phyloP scores from a whole-genome alignment of 2,113 vertebrate species.

The Phalacrocorax pelagicus region DNA sequence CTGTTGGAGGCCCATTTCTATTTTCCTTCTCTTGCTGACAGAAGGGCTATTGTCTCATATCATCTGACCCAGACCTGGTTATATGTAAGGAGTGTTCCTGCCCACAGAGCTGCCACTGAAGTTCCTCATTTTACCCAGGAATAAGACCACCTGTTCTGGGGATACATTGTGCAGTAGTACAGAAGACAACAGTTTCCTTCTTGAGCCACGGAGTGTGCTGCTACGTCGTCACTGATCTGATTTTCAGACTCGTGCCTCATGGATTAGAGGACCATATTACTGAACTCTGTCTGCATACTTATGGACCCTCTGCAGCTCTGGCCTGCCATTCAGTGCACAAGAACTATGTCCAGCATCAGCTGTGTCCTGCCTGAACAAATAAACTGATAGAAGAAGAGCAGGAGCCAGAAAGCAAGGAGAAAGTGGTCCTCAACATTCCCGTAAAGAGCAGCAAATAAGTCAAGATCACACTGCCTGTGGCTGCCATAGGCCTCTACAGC shows the following conservation, averaged over 20 bases:
- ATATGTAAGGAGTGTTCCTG: accelerated
- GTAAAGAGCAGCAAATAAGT: not conserved
- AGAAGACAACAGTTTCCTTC: not conserved
- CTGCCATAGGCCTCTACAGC: not conserved
- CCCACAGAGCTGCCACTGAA: not conserved
- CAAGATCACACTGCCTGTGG: not conserved
- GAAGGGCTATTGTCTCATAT: not conserved
- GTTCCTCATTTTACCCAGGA: not conserved
- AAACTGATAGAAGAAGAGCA: not conserved
- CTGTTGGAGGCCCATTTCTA: not conserved
- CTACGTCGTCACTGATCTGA: not conserved
- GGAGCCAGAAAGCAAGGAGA: not conserved
- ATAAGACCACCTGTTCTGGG: not conserved
- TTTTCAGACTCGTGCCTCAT: not conserved
- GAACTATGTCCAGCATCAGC: not conserved
- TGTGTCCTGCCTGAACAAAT: not conserved
- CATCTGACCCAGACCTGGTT: not conserved
- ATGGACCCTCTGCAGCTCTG: not conserved
- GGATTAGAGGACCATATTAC: not conserved
- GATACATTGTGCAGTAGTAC: not conserved
- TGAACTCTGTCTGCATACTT: not conserved
- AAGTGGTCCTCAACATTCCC: not conserved
- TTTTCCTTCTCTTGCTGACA: not conserved
- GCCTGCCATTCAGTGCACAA: not conserved
- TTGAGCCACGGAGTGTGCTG: not conserved